These are phyloP conservation scores for Netelia virgata DNA, from an alignment of 2,888 invertebrate genomes.

Conservation along the genomic window DNA sequence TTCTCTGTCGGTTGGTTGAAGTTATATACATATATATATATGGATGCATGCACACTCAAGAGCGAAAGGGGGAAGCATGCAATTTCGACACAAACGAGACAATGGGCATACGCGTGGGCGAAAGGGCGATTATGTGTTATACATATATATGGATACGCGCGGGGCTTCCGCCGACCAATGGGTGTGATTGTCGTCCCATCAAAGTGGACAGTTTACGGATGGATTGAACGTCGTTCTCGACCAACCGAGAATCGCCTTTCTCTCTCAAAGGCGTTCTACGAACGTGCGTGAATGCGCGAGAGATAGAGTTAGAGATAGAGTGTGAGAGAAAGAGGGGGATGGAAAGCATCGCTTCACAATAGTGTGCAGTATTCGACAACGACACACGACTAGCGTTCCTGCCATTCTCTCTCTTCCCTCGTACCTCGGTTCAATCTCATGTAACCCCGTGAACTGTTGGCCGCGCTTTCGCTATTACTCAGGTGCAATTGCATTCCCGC, in stretches of 20 bases:
- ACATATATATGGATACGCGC: slow-evolving; percentile 14
- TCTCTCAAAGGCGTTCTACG: slow-evolving; percentile 10
- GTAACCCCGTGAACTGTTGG: slow-evolving; percentile 65
- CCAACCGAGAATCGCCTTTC: slow-evolving; percentile 39
- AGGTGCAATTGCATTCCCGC: slow-evolving; percentile 81
- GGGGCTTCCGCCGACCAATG: slow-evolving; percentile 73
- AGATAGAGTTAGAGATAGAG: neutral
- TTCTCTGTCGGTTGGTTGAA: slow-evolving; percentile 72
- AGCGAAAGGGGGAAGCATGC: slow-evolving; percentile 74
- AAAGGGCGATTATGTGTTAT: slow-evolving; percentile 64
- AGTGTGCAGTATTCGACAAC: slow-evolving; percentile 63
- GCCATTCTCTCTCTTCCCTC: slow-evolving; percentile 60
- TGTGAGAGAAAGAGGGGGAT: slow-evolving; percentile 4
- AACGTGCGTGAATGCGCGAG: slow-evolving; percentile 2
- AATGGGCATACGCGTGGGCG: slow-evolving; percentile 72
- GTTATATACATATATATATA: slow-evolving; percentile 15
- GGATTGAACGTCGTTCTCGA: slow-evolving; percentile 78
- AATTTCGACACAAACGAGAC: slow-evolving; percentile 80
- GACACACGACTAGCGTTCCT: slow-evolving; percentile 33
- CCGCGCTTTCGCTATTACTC: slow-evolving; percentile 78
- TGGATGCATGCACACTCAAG: neutral
- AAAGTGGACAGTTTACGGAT: slow-evolving; percentile 85
- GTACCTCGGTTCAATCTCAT: slow-evolving; percentile 61
- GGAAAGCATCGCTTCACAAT: slow-evolving; percentile 52
- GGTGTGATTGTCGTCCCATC: slow-evolving; percentile 84